Evolutionary conservation across 1,140 invertebrate genomes (phyloP).

Genomic region (Drosophila cardini): DNA sequence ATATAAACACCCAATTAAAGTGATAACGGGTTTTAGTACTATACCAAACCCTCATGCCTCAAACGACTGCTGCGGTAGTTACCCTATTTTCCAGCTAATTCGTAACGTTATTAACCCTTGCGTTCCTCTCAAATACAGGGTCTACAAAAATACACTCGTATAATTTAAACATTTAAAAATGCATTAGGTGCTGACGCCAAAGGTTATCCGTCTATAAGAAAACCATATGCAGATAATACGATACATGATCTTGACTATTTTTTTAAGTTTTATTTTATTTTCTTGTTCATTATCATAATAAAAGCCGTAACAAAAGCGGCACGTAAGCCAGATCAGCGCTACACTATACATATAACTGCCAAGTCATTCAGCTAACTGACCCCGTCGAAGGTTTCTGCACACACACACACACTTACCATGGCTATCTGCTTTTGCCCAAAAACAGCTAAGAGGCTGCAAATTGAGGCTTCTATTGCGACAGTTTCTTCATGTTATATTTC

Average conservation of each 20-base stretch:
- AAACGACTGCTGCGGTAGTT: no score
- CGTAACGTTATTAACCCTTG: no score
- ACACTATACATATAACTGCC: conserved; percentile 46
- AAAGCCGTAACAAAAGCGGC: conserved; percentile 21
- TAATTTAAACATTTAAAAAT: no score
- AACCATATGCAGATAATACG: not conserved
- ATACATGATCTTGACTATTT: conserved; percentile 17
- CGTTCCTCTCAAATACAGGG: no score
- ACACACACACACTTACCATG: conserved; percentile 38
- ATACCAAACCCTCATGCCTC: no score
- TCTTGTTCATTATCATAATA: conserved; percentile 45
- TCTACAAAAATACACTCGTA: no score
- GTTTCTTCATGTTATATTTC: conserved; percentile 29
- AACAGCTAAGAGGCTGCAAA: conserved; percentile 17
- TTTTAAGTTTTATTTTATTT: not conserved
- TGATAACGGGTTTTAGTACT: no score
- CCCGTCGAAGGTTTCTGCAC: conserved; percentile 63
- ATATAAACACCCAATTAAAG: no score
- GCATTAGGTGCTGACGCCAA: no score
- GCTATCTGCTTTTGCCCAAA: conserved; percentile 49
- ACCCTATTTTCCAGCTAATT: no score
- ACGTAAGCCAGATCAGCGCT: conserved; percentile 47
- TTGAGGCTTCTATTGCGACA: conserved; percentile 31
- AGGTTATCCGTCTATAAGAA: no score
- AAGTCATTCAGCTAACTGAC: conserved; percentile 67